A percentile compares a stretch with the other conserved stretches of the same genome.
phyloP scores from a whole-genome alignment of 1,140 invertebrate genomes.

The Nephotettix cincticeps region DNA sequence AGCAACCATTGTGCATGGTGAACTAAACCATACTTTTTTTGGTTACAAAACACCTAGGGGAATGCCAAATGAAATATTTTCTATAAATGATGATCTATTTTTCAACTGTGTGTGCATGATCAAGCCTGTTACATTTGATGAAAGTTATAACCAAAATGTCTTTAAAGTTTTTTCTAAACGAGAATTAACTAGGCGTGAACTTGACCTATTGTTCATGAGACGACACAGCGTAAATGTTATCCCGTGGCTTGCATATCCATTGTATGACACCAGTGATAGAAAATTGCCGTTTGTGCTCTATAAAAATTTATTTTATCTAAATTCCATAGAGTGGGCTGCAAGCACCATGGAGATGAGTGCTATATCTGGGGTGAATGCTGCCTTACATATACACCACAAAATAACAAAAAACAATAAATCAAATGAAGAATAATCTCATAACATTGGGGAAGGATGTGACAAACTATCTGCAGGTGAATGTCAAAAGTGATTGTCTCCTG shows the following conservation, averaged over 20 bases:
- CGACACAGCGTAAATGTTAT: slow-evolving; percentile 47
- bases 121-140: slow-evolving; percentile 46
- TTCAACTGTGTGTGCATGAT: slow-evolving; percentile 48
- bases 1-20: slow-evolving; percentile 57
- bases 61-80: slow-evolving; percentile 50
- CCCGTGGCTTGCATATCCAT: slow-evolving; percentile 65
- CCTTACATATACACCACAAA: slow-evolving; percentile 52
- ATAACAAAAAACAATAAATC: too few species aligned
- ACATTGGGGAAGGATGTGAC: too few species aligned
- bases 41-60: slow-evolving; percentile 41
- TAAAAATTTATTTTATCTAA: slow-evolving; percentile 60
- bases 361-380: slow-evolving; percentile 64
- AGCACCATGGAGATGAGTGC: slow-evolving; percentile 74
- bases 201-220: slow-evolving; percentile 54
- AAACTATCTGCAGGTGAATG: too few species aligned
- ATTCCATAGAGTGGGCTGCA: slow-evolving; percentile 67
- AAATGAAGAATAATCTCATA: too few species aligned
- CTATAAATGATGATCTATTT: slow-evolving; percentile 49
- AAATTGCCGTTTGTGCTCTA: slow-evolving; percentile 57
- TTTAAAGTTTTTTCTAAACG: slow-evolving; percentile 62
- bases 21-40: slow-evolving; percentile 53
- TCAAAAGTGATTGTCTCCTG: too few species aligned
- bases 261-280: slow-evolving; percentile 51
- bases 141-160: slow-evolving; percentile 41
- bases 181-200: slow-evolving; percentile 47